Conservation (phyloP, 2,888 invertebrate species). For the Pterostichus madidus region DNA sequence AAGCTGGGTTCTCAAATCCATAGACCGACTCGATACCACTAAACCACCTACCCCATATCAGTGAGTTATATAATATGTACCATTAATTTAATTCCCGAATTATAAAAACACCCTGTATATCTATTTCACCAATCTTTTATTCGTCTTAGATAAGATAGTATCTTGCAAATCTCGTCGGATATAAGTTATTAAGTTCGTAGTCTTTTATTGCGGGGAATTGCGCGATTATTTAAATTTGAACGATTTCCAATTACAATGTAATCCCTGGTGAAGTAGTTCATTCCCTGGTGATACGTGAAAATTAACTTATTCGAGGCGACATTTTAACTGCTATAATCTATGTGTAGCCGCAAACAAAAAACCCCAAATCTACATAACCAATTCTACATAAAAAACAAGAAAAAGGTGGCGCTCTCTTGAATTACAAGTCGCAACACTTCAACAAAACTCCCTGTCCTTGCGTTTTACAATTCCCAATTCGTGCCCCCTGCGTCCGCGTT, state of each 20-base stretch:
- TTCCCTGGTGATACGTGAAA: not conserved
- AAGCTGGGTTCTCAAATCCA: too few relatives aligned
- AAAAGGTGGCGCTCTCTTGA: constrained; percentile 38
- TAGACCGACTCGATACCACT: too few relatives aligned
- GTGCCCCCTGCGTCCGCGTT: not conserved
- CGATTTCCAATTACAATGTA: not conserved
- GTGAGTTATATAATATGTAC: too few relatives aligned
- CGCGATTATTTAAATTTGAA: not conserved
- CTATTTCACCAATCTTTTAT: too few relatives aligned
- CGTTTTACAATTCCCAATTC: constrained; percentile 39
- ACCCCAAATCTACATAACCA: constrained; percentile 26
- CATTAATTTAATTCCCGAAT: too few relatives aligned
- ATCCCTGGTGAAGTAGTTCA: not conserved
- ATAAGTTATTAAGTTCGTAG: too few relatives aligned
- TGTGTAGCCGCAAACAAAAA: constrained; percentile 30
- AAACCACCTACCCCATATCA: too few relatives aligned
- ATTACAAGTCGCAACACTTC: constrained; percentile 38
- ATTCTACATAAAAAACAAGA: constrained; percentile 43
- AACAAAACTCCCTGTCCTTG: not conserved
- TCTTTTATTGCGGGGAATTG: too few relatives aligned
- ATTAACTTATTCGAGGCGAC: constrained; percentile 13
- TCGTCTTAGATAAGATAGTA: too few relatives aligned
- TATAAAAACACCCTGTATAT: too few relatives aligned
- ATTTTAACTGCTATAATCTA: constrained; percentile 35
- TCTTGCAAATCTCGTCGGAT: too few relatives aligned